A percentile compares a stretch with the other conserved stretches of the same genome.
Evolutionary conservation across 2,113 vertebrate genomes (phyloP).

Genomic region (Lagopus leucura): DNA sequence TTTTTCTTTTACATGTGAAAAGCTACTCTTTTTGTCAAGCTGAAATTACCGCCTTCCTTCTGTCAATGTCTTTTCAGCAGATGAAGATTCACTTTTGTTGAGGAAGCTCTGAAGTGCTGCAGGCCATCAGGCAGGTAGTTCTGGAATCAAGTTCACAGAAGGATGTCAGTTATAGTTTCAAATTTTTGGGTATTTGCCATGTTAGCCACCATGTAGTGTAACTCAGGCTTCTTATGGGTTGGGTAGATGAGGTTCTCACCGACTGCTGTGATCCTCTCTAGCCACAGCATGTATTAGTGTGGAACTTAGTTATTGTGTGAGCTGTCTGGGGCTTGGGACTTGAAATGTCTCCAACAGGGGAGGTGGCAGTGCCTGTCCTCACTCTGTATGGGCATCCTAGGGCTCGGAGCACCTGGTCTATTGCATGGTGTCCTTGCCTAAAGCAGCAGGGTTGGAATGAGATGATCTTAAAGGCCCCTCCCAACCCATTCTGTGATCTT

Average conservation of each 20-base stretch:
- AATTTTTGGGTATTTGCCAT: neutral
- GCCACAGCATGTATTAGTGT: neutral
- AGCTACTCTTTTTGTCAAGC: neutral
- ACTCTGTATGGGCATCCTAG: neutral
- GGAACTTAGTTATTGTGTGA: neutral
- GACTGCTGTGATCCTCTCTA: neutral
- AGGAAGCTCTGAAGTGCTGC: neutral
- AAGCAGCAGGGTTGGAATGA: no score
- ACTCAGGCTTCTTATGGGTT: neutral
- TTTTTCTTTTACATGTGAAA: neutral
- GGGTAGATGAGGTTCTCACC: neutral
- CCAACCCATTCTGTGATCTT: neutral
- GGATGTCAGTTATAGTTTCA: neutral
- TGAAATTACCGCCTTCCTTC: neutral
- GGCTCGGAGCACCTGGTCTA: no score
- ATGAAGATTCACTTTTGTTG: neutral
- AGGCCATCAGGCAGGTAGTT: neutral
- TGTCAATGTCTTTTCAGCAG: neutral
- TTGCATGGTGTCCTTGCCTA: no score
- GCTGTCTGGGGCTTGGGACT: neutral
- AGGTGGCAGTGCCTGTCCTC: neutral
- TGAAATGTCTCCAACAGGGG: neutral
- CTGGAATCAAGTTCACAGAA: neutral
- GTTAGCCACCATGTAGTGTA: neutral
- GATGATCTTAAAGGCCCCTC: no score